Percentiles rank a stretch among this genome's conserved stretches.
Conservation (phyloP, 2,797 vertebrate genomes). For the Percopsis omiscomaycus region DNA sequence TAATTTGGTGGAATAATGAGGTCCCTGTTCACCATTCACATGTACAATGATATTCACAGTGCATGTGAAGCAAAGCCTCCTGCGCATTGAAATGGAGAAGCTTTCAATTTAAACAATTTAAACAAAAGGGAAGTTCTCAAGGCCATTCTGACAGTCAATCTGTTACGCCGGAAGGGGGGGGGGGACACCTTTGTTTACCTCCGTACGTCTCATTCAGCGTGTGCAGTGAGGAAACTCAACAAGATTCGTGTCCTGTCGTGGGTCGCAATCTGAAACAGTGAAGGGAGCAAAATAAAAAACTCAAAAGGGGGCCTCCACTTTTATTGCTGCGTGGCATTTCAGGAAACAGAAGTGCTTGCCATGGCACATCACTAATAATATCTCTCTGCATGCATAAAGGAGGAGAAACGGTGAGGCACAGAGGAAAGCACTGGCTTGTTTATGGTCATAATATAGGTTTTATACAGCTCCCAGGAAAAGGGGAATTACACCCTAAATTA, state of each 20-base stretch:
- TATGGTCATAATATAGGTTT: slow-evolving; percentile 81
- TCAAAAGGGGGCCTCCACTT: slow-evolving; percentile 45
- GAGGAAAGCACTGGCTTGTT: slow-evolving; percentile 70
- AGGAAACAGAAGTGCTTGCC: slow-evolving; percentile 67
- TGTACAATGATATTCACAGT: slow-evolving; percentile 22
- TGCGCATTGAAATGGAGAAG: slow-evolving; percentile 13
- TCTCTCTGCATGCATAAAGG: slow-evolving; percentile 71
- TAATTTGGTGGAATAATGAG: slow-evolving; percentile 38
- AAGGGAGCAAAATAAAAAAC: slow-evolving; percentile 33
- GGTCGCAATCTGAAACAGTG: slow-evolving; percentile 28
- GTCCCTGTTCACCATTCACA: background rate
- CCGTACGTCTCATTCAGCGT: background rate
- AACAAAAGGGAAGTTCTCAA: slow-evolving; percentile 1
- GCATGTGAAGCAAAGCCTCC: slow-evolving; percentile 18
- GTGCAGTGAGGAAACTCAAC: background rate
- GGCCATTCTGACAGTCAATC: slow-evolving; percentile 3
- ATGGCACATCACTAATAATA: slow-evolving; percentile 69
- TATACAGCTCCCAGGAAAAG: slow-evolving; percentile 77
- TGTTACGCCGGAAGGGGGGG: background rate
- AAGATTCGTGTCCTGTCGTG: slow-evolving; percentile 32
- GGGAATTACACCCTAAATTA: slow-evolving; percentile 78
- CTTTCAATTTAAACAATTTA: background rate
- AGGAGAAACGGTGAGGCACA: slow-evolving; percentile 43
- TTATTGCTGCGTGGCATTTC: slow-evolving; percentile 67
- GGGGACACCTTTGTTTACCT: background rate